Evolutionary conservation across 2,797 vertebrate species (phyloP).

Genomic region (Enoplosus armatus): DNA sequence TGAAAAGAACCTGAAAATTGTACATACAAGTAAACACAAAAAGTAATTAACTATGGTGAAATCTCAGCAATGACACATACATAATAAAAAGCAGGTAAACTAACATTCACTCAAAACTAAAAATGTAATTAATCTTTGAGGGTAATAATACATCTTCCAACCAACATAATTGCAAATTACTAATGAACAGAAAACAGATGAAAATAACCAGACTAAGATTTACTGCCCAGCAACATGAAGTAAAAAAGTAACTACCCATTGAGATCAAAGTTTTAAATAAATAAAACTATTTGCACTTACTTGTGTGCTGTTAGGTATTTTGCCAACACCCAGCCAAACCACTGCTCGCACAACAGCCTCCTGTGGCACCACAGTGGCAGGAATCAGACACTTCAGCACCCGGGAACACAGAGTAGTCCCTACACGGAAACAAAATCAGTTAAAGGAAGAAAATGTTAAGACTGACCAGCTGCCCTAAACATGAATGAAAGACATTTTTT

Average conservation of each 20-base stretch:
- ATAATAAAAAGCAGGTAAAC: neutral
- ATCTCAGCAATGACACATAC: neutral
- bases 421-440: conserved; percentile 48
- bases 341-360: conserved; percentile 88
- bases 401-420: conserved; percentile 75
- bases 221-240: neutral
- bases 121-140: neutral
- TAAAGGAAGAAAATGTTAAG: neutral
- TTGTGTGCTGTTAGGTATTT: conserved; percentile 87
- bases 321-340: conserved; percentile 89
- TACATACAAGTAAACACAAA: neutral
- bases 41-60: neutral
- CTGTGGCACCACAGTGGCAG: conserved; percentile 88
- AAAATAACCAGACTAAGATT: neutral
- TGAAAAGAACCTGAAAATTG: conserved; percentile 88
- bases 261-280: neutral
- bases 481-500: neutral
- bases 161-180: neutral
- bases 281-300: conserved; percentile 76
- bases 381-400: conserved; percentile 92
- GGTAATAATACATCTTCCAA: neutral
- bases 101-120: neutral
- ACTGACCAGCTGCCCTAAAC: neutral
- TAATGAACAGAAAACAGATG: neutral
- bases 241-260: neutral